Base-by-base conservation (phyloP, 2,797 vertebrate species). In the Manis crassicaudata region DNA sequence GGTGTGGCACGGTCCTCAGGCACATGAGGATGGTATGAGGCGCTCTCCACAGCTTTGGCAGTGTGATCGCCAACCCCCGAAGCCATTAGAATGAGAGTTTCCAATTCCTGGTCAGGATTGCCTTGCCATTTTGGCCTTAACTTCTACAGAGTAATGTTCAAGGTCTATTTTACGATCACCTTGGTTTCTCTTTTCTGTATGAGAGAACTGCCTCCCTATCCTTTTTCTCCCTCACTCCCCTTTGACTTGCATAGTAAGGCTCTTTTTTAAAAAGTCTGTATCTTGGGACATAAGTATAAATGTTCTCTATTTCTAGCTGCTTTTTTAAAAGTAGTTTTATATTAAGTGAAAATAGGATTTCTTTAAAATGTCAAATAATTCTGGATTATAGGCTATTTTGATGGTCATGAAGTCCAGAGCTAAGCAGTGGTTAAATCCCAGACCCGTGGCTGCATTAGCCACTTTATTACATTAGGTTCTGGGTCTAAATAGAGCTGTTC, bases 301-400 rank as follows among this genome's bases (percentile, higher is more conserved):
- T 89, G 12, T 86, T 72, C 82, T 32, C 9, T 40, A n/a, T 89
- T 73, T 76, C 20, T 68, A 50, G 65, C 25, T 77, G 29, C 56
- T 58, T 92, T 90, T 92, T 92, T 89, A 35, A 83, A 81, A 65
- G 54, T 72, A 76, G 29, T 40, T 89, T 96, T 86, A 70, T 70
- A 62, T 80, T 81, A 89, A 65, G 29, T 94, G 40, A 79, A 96
- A 75, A 70, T 83, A 92, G 2, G 86, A 72, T 88, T 89, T 14
- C 40, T 75, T 90, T 63, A 50, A 37, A 87, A 40, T 84, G 25
- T 95, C 67, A 73, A 63, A 17, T 65, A 65, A 43, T 73, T 88
- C 46, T 85, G 54, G 13, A 13, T 68, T 85, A 5, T 50, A 82
- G 90, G 35, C 90, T 84, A 67, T 87, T 83, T 95, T 90, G 68